A percentile compares a stretch with the other conserved stretches of the same genome.
These are phyloP conservation scores for Exocentrus adspersus DNA, from an alignment of 2,888 invertebrate genomes.

Conservation along the genomic window DNA sequence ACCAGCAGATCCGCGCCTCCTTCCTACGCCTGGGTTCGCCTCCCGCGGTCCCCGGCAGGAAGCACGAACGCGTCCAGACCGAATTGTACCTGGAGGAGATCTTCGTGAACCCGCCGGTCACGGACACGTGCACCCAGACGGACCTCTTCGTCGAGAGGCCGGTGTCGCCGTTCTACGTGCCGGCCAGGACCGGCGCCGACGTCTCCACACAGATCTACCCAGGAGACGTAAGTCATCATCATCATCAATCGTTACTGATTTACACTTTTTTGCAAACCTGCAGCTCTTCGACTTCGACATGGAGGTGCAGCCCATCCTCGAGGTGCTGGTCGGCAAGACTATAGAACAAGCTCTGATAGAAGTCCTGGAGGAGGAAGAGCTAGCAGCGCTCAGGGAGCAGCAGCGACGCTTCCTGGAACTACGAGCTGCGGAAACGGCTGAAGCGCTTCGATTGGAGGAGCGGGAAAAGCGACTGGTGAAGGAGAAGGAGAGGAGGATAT, in stretches of 20 bases:
- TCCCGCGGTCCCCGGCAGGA: constrained; percentile 83
- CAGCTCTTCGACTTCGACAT: constrained; percentile 91
- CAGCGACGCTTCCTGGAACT: constrained; percentile 77
- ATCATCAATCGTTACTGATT: too few relatives aligned
- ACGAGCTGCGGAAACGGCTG: constrained; percentile 84
- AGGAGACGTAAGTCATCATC: constrained; percentile 77
- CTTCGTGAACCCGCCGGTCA: constrained; percentile 78
- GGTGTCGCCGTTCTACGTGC: constrained; percentile 80
- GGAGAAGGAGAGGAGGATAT: constrained; percentile 79
- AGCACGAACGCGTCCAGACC: constrained; percentile 89
- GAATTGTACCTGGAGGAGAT: constrained; percentile 89
- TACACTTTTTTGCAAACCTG: neutral
- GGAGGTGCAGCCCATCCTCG: constrained; percentile 90
- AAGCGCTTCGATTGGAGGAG: constrained; percentile 77
- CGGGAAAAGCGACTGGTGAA: constrained; percentile 75
- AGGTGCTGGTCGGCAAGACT: constrained; percentile 89
- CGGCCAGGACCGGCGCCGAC: constrained; percentile 78
- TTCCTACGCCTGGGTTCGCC: constrained; percentile 73
- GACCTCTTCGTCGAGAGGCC: constrained; percentile 88
- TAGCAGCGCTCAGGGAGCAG: constrained; percentile 82
- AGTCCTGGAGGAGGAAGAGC: constrained; percentile 92
- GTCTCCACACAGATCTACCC: constrained; percentile 87
- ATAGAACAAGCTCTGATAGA: constrained; percentile 90
- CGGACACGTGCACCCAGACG: constrained; percentile 80
- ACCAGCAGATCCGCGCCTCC: constrained; percentile 65